Evolutionary conservation across 2,113 vertebrate genomes (phyloP).

Genomic region (Pardalotus punctatus): DNA sequence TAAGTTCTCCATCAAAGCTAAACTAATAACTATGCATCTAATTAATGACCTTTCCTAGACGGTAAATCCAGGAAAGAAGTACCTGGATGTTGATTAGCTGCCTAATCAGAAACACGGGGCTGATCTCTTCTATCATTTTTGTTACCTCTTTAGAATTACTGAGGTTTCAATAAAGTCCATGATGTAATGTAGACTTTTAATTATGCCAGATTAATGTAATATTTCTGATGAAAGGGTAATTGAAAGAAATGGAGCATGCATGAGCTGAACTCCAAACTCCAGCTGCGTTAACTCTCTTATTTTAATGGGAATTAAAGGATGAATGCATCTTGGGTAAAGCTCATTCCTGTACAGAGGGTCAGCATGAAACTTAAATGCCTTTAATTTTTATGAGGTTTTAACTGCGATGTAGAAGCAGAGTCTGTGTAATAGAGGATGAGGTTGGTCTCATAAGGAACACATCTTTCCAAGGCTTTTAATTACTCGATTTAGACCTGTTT

Average conservation of each 20-base stretch:
- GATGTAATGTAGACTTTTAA: conserved; percentile 31
- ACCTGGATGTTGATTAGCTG: conserved; percentile 6
- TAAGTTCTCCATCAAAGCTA: neutral
- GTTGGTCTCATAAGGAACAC: neutral
- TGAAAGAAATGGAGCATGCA: conserved; percentile 47
- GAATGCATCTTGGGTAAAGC: neutral
- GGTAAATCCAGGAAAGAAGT: neutral
- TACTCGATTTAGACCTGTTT: neutral
- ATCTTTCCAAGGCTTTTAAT: neutral
- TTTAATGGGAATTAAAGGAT: conserved; percentile 15
- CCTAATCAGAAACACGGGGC: neutral
- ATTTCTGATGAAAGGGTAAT: conserved; percentile 48
- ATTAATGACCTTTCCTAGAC: neutral
- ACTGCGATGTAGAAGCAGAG: neutral
- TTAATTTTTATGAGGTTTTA: conserved; percentile 24
- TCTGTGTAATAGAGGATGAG: neutral
- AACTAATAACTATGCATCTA: neutral
- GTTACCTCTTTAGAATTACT: neutral
- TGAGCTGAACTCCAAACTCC: conserved; percentile 1
- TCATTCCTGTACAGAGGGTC: neutral
- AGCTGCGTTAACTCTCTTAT: neutral
- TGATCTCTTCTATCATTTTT: neutral
- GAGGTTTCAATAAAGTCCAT: neutral
- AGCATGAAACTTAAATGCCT: neutral
- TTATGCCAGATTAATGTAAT: conserved; percentile 48